Percentiles rank a stretch among this genome's conserved stretches.
These are phyloP conservation scores for Gerris lacustris DNA, from an alignment of 2,888 invertebrate genomes.

Conservation along the genomic window DNA sequence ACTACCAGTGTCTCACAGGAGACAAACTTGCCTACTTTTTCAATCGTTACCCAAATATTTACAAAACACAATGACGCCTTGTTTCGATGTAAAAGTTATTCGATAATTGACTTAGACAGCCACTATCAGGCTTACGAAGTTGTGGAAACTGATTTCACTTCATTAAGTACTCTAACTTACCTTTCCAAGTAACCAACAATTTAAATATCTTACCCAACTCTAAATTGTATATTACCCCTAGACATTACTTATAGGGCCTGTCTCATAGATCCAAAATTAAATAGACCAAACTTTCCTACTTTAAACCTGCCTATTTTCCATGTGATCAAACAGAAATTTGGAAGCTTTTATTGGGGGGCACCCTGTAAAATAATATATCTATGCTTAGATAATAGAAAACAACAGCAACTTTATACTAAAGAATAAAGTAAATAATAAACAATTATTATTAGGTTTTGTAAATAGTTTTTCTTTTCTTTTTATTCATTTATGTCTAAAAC, in stretches of 20 bases:
- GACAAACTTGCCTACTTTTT: not conserved
- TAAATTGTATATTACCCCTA: not conserved
- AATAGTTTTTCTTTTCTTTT: too few species aligned
- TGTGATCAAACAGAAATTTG: not conserved
- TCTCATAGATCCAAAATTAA: too few species aligned
- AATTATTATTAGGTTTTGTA: too few species aligned
- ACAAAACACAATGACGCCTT: not conserved
- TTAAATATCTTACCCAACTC: not conserved
- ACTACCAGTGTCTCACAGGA: not conserved
- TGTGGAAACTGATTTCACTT: not conserved
- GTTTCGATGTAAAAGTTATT: not conserved
- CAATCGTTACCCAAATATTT: not conserved
- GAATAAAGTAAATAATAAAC: too few species aligned
- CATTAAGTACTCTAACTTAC: not conserved
- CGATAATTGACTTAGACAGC: not conserved
- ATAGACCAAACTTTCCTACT: too few species aligned
- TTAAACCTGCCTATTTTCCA: too few species aligned
- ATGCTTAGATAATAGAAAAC: too few species aligned
- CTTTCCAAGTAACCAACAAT: not conserved
- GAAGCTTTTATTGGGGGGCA: not conserved
- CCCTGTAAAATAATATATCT: too few species aligned
- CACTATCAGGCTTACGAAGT: not conserved
- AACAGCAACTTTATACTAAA: too few species aligned
- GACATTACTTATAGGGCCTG: not conserved
- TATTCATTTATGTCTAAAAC: too few species aligned